Evolutionary conservation across 1,140 invertebrate species (phyloP), one percentile per base, ranked within the genome.

Genomic region (Neodiprion lecontei): DNA sequence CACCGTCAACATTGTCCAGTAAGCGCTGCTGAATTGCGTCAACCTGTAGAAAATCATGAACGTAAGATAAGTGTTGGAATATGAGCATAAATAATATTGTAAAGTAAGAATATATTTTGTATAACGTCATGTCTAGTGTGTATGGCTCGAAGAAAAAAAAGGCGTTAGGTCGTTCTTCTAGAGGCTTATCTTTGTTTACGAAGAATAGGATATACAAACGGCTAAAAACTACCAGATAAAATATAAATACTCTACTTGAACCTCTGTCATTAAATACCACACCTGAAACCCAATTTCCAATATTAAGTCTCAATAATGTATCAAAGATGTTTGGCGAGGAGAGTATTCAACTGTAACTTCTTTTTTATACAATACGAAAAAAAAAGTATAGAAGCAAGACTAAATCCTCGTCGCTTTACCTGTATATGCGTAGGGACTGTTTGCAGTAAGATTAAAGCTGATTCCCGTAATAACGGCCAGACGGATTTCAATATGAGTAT

Each of bases 361-460:
- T 21, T 70, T 76, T 48, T 75, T 69, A 9, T 48, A 53, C 10
- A 74, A 77, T 21, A 21, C 53, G 47, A 72, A 76, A 75, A 48
- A 79, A 81, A 40, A 40, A 72, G 8, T 69, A 73, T 49, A 49
- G 69, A 70, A 11, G 66, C 47, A 67, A 48, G 48, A 1, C 1
- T 40, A 40, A 40, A 40, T 40, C 28, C 28, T 40, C 28, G 28
- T 40, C 1, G n/a, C 74, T 75, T 85, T 82, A 92, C 91, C 88
- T 97, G 95, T 79, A 98, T 97, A 85, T 97, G 96, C 7, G 96
- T 96, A 68, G 96, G 96, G 67, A 98, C 96, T 11, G 96, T 97
- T 88, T 98, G 96, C 50, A 98, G 87, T 72, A 98, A 88, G 82
- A 98, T 97, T 40, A 98, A 86, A 9, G 96, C 95, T 1, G 95